A percentile compares a stretch with the other conserved stretches of the same genome.
These are phyloP conservation scores for Sussaba pulchella DNA, from an alignment of 2,888 invertebrate genomes.

Conservation along the genomic window DNA sequence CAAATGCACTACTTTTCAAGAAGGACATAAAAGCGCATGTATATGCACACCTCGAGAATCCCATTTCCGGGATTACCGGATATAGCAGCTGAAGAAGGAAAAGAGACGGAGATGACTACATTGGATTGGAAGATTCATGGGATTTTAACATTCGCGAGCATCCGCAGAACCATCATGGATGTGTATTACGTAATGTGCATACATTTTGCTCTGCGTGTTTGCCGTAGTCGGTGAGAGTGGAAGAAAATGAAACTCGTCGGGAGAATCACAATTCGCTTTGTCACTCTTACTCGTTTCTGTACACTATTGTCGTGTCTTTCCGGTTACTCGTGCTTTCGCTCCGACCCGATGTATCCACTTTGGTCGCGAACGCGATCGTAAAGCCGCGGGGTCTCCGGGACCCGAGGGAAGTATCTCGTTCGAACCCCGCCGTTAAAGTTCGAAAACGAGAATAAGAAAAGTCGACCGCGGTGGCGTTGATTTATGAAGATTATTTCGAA, in stretches of 20 bases:
- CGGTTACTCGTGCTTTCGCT: conserved; percentile 9
- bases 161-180: neutral
- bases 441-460: conserved; percentile 19
- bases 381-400: conserved; percentile 32
- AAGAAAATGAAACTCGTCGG: conserved; percentile 28
- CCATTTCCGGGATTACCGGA: conserved; percentile 53
- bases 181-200: conserved; percentile 12
- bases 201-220: neutral
- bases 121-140: conserved; percentile 43
- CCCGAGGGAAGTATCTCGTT: conserved; percentile 47
- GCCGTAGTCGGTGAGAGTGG: neutral
- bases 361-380: conserved; percentile 45
- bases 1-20: conserved; percentile 5
- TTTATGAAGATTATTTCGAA: neutral
- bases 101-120: conserved; percentile 16
- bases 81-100: neutral
- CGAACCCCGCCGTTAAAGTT: conserved; percentile 25
- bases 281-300: conserved; percentile 34
- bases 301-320: conserved; percentile 19
- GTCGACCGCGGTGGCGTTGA: neutral
- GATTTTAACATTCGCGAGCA: conserved; percentile 37
- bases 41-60: neutral
- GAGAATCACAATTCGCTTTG: conserved; percentile 27
- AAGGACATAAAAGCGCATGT: neutral
- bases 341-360: conserved; percentile 8